phyloP scores from a whole-genome alignment of 2,888 invertebrate genomes.

The Watsonalla cultraria region DNA sequence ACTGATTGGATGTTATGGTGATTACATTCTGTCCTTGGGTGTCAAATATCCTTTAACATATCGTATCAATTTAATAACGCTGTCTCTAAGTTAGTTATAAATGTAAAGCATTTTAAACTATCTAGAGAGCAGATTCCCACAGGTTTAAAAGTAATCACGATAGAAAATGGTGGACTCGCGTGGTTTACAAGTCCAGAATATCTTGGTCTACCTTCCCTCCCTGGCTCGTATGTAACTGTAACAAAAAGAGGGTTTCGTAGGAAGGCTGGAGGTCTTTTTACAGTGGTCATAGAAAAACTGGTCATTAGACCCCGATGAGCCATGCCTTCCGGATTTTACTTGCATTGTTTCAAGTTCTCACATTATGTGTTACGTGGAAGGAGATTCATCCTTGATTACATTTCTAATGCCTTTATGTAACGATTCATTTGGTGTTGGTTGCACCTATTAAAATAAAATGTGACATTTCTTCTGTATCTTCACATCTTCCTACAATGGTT shows the following conservation, averaged over 20 bases:
- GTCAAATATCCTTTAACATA: too few species aligned
- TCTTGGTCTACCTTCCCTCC: conserved; percentile 20
- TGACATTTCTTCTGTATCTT: too few species aligned
- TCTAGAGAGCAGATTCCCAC: conserved; percentile 38
- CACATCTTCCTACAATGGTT: too few species aligned
- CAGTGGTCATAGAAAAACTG: conserved; percentile 31
- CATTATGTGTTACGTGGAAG: conserved; percentile 36
- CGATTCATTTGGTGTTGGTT: not conserved
- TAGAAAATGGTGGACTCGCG: conserved; percentile 47
- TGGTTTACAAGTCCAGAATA: conserved; percentile 29
- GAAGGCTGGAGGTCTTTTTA: conserved; percentile 15
- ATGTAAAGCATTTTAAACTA: not conserved
- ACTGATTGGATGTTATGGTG: not conserved
- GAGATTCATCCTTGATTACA: conserved; percentile 31
- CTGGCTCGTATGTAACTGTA: conserved; percentile 6
- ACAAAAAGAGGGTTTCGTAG: conserved; percentile 2
- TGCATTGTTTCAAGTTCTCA: conserved; percentile 62
- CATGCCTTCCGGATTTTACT: conserved; percentile 59
- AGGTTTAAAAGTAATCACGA: conserved; percentile 59
- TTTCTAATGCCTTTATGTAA: conserved; percentile 13
- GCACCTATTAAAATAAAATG: not conserved
- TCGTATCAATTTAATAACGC: conserved; percentile 24
- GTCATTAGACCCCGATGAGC: conserved; percentile 62
- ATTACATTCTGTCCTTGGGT: not conserved
- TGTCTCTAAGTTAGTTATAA: conserved; percentile 24